Percentiles rank a stretch among this genome's conserved stretches.
Conservation (phyloP, 2,113 vertebrate genomes). For the Athene noctua region DNA sequence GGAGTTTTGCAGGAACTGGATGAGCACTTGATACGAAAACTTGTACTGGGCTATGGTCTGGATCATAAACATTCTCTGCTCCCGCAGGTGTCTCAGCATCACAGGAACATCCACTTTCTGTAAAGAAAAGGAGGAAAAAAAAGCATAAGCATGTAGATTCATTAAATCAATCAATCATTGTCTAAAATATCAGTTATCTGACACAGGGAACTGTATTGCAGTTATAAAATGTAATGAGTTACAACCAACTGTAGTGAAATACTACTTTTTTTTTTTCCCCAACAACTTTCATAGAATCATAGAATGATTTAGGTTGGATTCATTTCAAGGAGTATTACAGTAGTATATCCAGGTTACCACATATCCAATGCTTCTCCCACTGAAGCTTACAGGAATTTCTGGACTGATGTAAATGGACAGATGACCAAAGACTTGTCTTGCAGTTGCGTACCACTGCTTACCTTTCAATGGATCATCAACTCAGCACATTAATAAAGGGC, state of each 20-base stretch:
- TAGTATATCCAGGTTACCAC: not conserved
- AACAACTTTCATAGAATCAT: not conserved
- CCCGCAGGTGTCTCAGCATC: conserved; percentile 87
- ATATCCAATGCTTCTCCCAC: not conserved
- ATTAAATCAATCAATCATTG: not conserved
- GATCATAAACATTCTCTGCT: conserved; percentile 94
- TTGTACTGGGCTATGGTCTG: conserved; percentile 95
- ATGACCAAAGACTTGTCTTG: not conserved
- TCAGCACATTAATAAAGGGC: not conserved
- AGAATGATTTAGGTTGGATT: too few relatives aligned
- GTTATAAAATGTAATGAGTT: not conserved
- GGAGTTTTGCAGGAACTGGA: conserved; percentile 93
- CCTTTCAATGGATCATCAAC: not conserved
- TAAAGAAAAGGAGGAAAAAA: conserved; percentile 8
- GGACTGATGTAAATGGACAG: not conserved
- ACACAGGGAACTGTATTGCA: not conserved
- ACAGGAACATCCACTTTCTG: conserved; percentile 89
- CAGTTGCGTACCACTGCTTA: not conserved
- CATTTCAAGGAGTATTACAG: not conserved
- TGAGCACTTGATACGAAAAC: conserved; percentile 94
- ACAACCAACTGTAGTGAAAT: not conserved
- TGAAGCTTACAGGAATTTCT: not conserved
- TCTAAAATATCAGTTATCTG: not conserved
- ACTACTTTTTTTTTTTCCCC: not conserved
- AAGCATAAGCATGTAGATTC: not conserved